Evolutionary conservation across 2,113 vertebrate species (phyloP).

Genomic region (Paedocypris sp.): DNA sequence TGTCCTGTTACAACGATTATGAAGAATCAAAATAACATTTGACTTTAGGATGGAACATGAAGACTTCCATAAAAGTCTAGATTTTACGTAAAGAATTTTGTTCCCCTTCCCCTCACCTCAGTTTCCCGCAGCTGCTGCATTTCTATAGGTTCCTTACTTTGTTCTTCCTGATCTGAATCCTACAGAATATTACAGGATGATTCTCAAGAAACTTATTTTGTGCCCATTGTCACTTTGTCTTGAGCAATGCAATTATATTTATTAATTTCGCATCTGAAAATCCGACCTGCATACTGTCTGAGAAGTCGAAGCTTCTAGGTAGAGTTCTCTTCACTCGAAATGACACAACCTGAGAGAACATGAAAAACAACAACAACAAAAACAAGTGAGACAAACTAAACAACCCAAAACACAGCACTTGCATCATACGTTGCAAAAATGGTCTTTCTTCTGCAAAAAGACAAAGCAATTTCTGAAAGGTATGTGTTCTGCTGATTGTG

Average conservation of each 20-base stretch:
- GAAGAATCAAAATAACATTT: too few relatives aligned
- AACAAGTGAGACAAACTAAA: too few relatives aligned
- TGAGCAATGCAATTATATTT: neutral
- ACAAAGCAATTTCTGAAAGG: too few relatives aligned
- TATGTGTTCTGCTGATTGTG: too few relatives aligned
- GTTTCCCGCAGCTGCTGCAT: slow-evolving; percentile 36
- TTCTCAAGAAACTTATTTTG: too few relatives aligned
- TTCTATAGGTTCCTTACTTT: slow-evolving; percentile 43
- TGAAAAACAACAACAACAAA: neutral
- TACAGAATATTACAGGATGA: neutral
- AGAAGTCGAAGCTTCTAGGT: slow-evolving; percentile 27
- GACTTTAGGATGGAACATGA: too few relatives aligned
- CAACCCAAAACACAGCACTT: too few relatives aligned
- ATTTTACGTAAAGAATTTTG: too few relatives aligned
- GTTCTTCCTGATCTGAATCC: slow-evolving; percentile 19
- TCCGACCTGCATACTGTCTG: slow-evolving; percentile 32
- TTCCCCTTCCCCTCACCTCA: slow-evolving; percentile 35
- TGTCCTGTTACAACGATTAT: slow-evolving; percentile 38
- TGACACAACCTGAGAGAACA: slow-evolving; percentile 45
- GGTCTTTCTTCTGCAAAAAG: too few relatives aligned
- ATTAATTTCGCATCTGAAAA: neutral
- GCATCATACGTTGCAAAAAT: too few relatives aligned
- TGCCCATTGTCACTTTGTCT: too few relatives aligned
- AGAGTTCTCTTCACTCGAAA: slow-evolving; percentile 53
- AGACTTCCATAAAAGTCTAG: too few relatives aligned